Conservation (phyloP, 1,140 invertebrate genomes). For the Formica selysi region DNA sequence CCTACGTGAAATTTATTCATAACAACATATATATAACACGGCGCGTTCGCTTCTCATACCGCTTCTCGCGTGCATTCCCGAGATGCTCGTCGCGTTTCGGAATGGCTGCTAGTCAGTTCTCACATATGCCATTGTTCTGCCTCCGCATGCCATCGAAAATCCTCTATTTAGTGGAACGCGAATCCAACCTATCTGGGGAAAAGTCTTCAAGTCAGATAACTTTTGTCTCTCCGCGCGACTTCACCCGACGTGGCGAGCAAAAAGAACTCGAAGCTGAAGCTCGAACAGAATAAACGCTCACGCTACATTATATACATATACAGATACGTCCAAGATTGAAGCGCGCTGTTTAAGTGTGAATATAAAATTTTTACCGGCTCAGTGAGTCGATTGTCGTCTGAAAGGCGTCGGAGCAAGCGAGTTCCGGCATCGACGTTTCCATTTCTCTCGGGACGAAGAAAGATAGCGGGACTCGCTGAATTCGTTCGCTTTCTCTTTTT, state of each 20-base stretch:
- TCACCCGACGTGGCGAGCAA: slow-evolving; percentile 27
- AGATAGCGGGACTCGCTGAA: slow-evolving; percentile 40
- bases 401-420: slow-evolving; percentile 26
- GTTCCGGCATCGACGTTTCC: slow-evolving; percentile 34
- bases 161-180: slow-evolving; percentile 48
- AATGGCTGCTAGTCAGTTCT: slow-evolving; percentile 32
- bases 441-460: slow-evolving; percentile 6
- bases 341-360: slow-evolving; percentile 59
- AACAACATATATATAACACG: slow-evolving; percentile 9
- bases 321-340: slow-evolving; percentile 34
- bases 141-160: slow-evolving; percentile 44
- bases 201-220: slow-evolving; percentile 41
- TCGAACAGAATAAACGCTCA: slow-evolving; percentile 26
- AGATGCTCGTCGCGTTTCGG: slow-evolving; percentile 39
- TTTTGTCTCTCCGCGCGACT: slow-evolving; percentile 50
- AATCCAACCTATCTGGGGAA: slow-evolving; percentile 18
- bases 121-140: slow-evolving; percentile 46
- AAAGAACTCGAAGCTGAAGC: slow-evolving; percentile 36
- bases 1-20: slow-evolving; percentile 37
- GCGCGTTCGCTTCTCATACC: slow-evolving; percentile 12
- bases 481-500: not conserved
- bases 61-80: slow-evolving; percentile 26
- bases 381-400: slow-evolving; percentile 47
- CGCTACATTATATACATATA: slow-evolving; percentile 14
- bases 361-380: slow-evolving; percentile 57